Conservation (phyloP, 1,140 invertebrate genomes). For the Phthorimaea operculella region DNA sequence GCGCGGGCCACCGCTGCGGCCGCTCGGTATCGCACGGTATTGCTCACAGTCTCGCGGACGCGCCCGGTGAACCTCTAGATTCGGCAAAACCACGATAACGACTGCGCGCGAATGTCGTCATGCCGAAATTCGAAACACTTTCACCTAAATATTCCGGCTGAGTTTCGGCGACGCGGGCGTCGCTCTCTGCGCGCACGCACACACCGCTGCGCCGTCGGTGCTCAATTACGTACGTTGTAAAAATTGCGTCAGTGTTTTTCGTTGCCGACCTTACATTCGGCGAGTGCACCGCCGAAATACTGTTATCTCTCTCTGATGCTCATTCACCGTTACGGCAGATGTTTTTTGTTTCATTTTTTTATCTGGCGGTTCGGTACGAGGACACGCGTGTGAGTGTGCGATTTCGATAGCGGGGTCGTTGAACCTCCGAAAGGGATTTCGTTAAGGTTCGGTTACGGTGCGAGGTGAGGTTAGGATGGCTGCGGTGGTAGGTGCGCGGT, state of each 20-base stretch:
- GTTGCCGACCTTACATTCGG: slow-evolving; percentile 55
- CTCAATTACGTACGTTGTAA: slow-evolving; percentile 65
- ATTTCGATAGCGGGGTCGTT: slow-evolving; percentile 64
- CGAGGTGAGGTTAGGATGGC: slow-evolving; percentile 54
- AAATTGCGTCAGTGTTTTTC: slow-evolving; percentile 67
- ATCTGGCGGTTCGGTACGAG: slow-evolving; percentile 47
- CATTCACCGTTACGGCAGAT: slow-evolving; percentile 47
- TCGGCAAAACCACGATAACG: slow-evolving; percentile 67
- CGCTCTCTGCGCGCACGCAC: slow-evolving; percentile 65
- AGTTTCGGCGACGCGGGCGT: slow-evolving; percentile 64
- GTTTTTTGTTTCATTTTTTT: slow-evolving; percentile 62
- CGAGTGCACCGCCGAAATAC: slow-evolving; percentile 57
- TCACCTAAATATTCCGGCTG: slow-evolving; percentile 68
- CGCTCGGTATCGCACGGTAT: slow-evolving; percentile 20
- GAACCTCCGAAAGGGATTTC: slow-evolving; percentile 62
- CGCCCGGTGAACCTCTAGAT: slow-evolving; percentile 55
- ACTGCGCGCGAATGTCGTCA: slow-evolving; percentile 66
- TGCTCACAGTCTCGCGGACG: slow-evolving; percentile 19
- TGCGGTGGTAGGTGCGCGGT: slow-evolving; percentile 35
- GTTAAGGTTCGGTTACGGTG: slow-evolving; percentile 44
- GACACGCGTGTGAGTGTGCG: slow-evolving; percentile 62
- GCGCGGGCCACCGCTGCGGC: slow-evolving; percentile 49
- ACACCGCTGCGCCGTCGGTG: slow-evolving; percentile 35
- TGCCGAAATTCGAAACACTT: slow-evolving; percentile 68
- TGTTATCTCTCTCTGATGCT: slow-evolving; percentile 61